A percentile compares a stretch with the other conserved stretches of the same genome.
phyloP scores from a whole-genome alignment of 1,140 invertebrate species.

The Seison nebaliae region DNA sequence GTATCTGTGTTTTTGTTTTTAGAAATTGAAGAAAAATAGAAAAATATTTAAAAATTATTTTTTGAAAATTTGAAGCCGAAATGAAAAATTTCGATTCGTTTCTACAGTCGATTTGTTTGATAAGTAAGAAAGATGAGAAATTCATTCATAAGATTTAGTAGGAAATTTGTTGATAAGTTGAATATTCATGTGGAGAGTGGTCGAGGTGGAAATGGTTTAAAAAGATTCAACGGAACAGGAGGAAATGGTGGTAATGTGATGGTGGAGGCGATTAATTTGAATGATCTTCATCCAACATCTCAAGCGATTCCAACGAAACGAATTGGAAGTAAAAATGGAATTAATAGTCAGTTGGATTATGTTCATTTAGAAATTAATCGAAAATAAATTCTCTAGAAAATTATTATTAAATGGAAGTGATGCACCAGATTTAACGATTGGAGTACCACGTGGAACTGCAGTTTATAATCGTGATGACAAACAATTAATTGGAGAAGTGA shows the following conservation, averaged over 20 bases:
- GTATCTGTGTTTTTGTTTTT: no score
- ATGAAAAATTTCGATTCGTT: no score
- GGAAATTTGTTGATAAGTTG: slow-evolving; percentile 6
- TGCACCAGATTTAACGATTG: slow-evolving; percentile 3
- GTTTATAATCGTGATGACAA: background rate
- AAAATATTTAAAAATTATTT: no score
- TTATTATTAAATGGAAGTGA: background rate
- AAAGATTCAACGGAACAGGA: slow-evolving; percentile 3
- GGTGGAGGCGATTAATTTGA: background rate
- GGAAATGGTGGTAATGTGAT: slow-evolving; percentile 8
- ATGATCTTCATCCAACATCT: background rate
- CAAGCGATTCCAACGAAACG: background rate
- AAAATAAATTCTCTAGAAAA: slow-evolving; percentile 5
- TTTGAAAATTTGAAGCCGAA: no score
- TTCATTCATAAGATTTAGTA: no score
- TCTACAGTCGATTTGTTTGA: no score
- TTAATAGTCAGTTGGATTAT: slow-evolving; percentile 4
- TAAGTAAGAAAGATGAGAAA: no score
- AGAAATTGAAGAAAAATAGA: no score
- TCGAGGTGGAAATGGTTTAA: slow-evolving; percentile 7
- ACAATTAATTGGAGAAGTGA: slow-evolving; percentile 6
- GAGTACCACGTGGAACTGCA: slow-evolving; percentile 7
- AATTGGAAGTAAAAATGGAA: background rate
- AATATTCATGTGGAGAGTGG: slow-evolving; percentile 10
- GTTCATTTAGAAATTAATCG: background rate